These are phyloP conservation scores for Glyptemys insculpta DNA, from an alignment of 2,797 vertebrate genomes.

Conservation along the genomic window DNA sequence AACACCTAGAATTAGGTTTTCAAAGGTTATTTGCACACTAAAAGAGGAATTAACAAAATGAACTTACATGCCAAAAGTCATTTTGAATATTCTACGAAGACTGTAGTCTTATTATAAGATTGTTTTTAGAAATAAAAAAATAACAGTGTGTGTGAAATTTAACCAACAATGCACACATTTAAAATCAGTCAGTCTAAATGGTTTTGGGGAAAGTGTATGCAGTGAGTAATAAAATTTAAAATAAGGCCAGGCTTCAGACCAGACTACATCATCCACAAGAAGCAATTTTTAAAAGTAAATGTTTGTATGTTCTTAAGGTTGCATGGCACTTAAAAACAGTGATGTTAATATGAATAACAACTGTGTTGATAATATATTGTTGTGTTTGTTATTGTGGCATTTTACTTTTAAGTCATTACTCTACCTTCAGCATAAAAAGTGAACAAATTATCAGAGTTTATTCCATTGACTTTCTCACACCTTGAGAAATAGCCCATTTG, in stretches of 20 bases:
- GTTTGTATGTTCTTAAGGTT: not conserved
- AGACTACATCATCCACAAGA: not conserved
- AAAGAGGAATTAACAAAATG: slow-evolving; percentile 83
- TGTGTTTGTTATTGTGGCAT: slow-evolving; percentile 26
- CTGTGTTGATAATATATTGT: not conserved
- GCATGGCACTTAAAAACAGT: not conserved
- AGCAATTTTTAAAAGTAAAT: not conserved
- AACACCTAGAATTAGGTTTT: slow-evolving; percentile 80
- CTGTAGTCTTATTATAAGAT: not conserved
- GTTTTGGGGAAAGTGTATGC: not conserved
- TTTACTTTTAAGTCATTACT: slow-evolving; percentile 74
- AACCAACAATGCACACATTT: not conserved
- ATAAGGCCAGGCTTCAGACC: not conserved
- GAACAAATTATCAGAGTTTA: slow-evolving; percentile 81
- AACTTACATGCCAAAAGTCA: slow-evolving; percentile 81
- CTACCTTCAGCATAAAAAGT: slow-evolving; percentile 64
- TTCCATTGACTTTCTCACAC: slow-evolving; percentile 83
- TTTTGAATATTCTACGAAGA: slow-evolving; percentile 78
- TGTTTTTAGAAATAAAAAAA: not conserved
- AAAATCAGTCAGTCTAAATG: not conserved
- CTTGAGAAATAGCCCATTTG: slow-evolving; percentile 85
- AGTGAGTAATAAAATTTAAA: not conserved
- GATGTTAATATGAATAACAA: not conserved
- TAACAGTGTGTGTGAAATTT: not conserved
- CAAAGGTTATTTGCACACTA: slow-evolving; percentile 83